phyloP scores from a whole-genome alignment of 2,888 invertebrate genomes.

The Chaitophorus viminalis region DNA sequence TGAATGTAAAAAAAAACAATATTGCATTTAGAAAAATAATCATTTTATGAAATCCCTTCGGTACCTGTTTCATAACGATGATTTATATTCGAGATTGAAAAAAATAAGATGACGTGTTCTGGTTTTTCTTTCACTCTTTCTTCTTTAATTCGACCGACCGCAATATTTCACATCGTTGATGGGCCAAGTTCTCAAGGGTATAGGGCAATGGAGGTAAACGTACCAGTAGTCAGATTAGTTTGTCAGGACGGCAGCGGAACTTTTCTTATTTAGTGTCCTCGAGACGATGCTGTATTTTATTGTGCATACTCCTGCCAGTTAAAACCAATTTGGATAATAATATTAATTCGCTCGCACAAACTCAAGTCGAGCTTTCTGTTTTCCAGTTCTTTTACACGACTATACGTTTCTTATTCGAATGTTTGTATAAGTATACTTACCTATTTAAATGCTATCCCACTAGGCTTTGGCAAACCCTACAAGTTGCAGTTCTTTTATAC shows the following conservation, averaged over 20 bases:
- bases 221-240: constrained; percentile 58
- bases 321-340: constrained; percentile 59
- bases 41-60: constrained; percentile 57
- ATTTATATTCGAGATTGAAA: constrained; percentile 59
- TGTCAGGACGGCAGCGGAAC: constrained; percentile 46
- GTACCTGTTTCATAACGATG: constrained; percentile 47
- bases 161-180: constrained; percentile 57
- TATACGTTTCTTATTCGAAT: constrained; percentile 13
- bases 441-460: constrained; percentile 29
- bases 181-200: constrained; percentile 45
- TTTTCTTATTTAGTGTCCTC: constrained; percentile 59
- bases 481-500: background rate
- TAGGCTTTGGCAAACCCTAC: background rate
- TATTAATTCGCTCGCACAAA: constrained; percentile 47
- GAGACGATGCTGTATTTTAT: constrained; percentile 54
- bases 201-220: constrained; percentile 36
- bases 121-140: constrained; percentile 45
- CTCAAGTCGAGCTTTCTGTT: background rate
- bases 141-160: constrained; percentile 57
- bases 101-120: constrained; percentile 53
- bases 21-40: constrained; percentile 48
- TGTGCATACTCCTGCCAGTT: constrained; percentile 6
- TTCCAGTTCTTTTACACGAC: background rate
- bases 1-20: constrained; percentile 31
- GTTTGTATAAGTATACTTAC: background rate